Percentiles rank a stretch among this genome's conserved stretches.
These are phyloP conservation scores for Leptocoma aspasia DNA, from an alignment of 2,113 vertebrate genomes.

Conservation along the genomic window DNA sequence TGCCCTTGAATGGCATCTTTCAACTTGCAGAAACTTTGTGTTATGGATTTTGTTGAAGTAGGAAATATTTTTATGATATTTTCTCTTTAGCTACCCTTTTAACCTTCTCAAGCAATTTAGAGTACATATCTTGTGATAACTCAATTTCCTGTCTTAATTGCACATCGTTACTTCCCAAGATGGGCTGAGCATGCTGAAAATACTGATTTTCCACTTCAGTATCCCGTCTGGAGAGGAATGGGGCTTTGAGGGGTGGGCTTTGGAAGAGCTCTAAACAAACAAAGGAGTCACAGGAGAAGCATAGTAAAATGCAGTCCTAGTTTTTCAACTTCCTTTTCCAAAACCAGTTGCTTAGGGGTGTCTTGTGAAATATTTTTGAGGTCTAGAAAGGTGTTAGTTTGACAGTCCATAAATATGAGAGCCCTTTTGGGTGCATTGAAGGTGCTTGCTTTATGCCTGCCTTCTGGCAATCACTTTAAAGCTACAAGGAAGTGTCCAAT, in stretches of 20 bases:
- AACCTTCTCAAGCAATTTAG: not conserved
- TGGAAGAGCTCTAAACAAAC: not conserved
- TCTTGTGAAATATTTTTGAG: not conserved
- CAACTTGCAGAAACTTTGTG: not conserved
- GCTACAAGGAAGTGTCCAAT: not conserved
- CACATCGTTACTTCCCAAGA: not conserved
- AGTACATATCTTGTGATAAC: not conserved
- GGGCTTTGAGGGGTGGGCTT: not conserved
- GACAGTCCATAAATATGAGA: not conserved
- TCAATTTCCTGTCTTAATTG: not conserved
- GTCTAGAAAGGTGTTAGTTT: not conserved
- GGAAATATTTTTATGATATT: not conserved
- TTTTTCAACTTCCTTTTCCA: not conserved
- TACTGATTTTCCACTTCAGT: not conserved
- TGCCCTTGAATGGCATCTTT: not conserved
- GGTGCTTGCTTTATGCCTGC: not conserved
- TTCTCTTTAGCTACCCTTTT: not conserved
- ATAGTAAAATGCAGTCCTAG: not conserved
- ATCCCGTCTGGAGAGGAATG: not conserved
- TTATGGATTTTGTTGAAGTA: not conserved
- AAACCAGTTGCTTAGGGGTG: not conserved
- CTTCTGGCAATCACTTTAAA: not conserved
- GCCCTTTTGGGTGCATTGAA: not conserved
- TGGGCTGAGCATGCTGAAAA: not conserved
- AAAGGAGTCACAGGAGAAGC: not conserved